These are phyloP conservation scores for Malurus leucopterus DNA, from an alignment of 2,797 vertebrate genomes.

Conservation along the genomic window DNA sequence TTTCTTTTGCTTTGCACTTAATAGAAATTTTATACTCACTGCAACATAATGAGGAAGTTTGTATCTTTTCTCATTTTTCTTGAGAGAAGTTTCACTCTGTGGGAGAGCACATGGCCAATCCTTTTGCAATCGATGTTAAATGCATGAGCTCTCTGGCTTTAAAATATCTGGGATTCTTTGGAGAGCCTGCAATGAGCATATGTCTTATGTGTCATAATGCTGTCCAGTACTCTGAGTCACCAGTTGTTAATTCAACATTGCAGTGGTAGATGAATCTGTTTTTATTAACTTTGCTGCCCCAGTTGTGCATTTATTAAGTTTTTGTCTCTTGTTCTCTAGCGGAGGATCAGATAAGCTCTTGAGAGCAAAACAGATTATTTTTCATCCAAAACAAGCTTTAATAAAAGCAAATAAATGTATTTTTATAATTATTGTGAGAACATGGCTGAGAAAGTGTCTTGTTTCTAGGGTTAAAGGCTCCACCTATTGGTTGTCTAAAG, in stretches of 20 bases:
- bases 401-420: slow-evolving; percentile 19
- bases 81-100: background rate
- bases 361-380: background rate
- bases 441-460: background rate
- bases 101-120: background rate
- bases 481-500: slow-evolving; percentile 56
- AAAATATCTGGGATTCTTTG: slow-evolving; percentile 42
- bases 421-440: background rate
- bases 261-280: background rate
- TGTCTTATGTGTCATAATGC: slow-evolving; percentile 22
- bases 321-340: background rate
- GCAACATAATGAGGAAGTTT: background rate
- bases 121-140: background rate
- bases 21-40: background rate
- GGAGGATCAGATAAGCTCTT: slow-evolving; percentile 28
- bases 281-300: background rate
- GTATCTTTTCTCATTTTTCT: background rate
- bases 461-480: slow-evolving; percentile 57
- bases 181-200: slow-evolving; percentile 4
- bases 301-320: background rate
- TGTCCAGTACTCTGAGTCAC: slow-evolving; percentile 42
- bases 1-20: background rate
- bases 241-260: slow-evolving; percentile 29
- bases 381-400: slow-evolving; percentile 20
- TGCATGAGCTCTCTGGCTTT: background rate